Evolutionary conservation across 2,888 invertebrate species (phyloP), one percentile per base, ranked within the genome.

Genomic region (Aradus depressus): DNA sequence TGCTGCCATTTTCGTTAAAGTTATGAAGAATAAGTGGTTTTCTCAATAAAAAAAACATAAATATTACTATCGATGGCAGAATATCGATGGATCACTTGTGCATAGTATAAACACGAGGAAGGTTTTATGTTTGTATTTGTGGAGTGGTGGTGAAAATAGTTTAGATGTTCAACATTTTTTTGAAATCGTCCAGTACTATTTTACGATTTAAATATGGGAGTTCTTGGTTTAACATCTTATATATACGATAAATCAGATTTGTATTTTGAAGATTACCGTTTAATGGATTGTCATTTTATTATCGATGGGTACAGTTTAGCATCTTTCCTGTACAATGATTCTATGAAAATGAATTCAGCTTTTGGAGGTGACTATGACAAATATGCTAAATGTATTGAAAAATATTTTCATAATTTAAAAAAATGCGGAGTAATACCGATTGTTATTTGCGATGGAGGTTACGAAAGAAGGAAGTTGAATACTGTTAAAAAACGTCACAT

Each of bases 311-410:
- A 82, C 63, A 82, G 81, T 63, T 65, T 90, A 44, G 78, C 80
- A 37, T 80, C 78, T 22, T 80, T 81, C 61, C 64, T 89, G 2
- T 88, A 84, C 63, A 72, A 72, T 58, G 69, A 72, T 58, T 67
- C 76, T 22, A 43, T 42, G 23, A 72, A 79, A 47, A 74, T 74
- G 57, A 75, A 75, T 54, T 79, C 81, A 41, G 80, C 81, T 3
- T 90, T 88, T 65, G 89, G 89, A 2, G 90, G 90, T 1, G 89
- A 91, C 65, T 89, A 89, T 63, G 85, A 88, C 62, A 77, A 77
- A 56, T 86, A 77, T 65, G 80, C 78, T n/a, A 67, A 75, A 6
- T 70, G 71, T 14, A 72, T 84, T 0, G 68, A 71, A 32, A 70
- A 75, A 43, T 89, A 88, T 64, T 86, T 90, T 59, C 72, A 77